Percentiles rank a stretch among this genome's conserved stretches.
Evolutionary conservation across 2,113 vertebrate genomes (phyloP).

Genomic region (Chinchilla lanigera): DNA sequence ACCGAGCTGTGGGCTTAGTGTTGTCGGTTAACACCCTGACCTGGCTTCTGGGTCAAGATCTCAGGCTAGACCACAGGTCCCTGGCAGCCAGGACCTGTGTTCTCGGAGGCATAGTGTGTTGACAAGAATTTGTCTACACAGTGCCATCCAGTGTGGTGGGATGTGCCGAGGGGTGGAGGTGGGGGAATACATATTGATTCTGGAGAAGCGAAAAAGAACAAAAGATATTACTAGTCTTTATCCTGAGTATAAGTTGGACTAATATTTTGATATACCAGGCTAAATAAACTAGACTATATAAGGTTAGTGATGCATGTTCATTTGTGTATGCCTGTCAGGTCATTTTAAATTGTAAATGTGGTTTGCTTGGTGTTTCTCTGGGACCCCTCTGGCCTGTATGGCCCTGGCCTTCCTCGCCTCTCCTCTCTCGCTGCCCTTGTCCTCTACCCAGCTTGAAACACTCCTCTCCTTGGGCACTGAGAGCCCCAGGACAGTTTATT

Average conservation of each 20-base stretch:
- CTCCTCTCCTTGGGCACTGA: not conserved
- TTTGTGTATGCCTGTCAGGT: not conserved
- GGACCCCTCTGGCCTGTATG: not conserved
- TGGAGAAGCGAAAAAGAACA: not conserved
- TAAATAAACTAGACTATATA: not conserved
- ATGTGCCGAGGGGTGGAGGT: too few relatives aligned
- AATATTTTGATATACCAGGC: not conserved
- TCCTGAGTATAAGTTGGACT: not conserved
- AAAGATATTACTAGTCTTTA: not conserved
- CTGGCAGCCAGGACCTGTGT: not conserved
- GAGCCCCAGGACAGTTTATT: not conserved
- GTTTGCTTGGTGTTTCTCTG: not conserved
- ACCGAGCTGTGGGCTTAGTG: not conserved
- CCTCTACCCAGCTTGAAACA: not conserved
- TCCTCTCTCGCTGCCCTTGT: not conserved
- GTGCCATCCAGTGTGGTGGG: fast-evolving
- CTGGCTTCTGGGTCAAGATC: not conserved
- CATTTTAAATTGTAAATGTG: not conserved
- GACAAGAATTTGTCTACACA: not conserved
- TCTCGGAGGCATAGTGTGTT: too few relatives aligned
- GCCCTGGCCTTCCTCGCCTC: not conserved
- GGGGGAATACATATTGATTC: not conserved
- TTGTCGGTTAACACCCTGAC: not conserved
- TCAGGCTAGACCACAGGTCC: not conserved
- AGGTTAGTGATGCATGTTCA: not conserved